Percentiles rank a stretch among this genome's conserved stretches.
These are phyloP conservation scores for Ormyrus pomaceus DNA, from an alignment of 2,888 invertebrate genomes.

Conservation along the genomic window DNA sequence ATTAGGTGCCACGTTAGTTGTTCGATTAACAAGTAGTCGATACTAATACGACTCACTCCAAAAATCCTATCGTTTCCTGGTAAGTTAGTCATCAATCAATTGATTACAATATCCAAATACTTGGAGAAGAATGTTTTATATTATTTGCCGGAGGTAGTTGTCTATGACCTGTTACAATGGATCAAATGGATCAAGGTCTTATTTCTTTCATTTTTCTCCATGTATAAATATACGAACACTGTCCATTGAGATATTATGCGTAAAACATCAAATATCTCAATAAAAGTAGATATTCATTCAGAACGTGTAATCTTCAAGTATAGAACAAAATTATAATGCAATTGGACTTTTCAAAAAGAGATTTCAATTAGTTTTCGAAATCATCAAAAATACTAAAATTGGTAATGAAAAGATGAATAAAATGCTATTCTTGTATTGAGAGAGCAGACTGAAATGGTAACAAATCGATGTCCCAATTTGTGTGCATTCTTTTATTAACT, in stretches of 20 bases:
- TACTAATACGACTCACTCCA: constrained; percentile 66
- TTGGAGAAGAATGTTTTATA: constrained; percentile 43
- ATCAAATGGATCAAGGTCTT: neutral
- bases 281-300: constrained; percentile 23
- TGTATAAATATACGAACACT: constrained; percentile 30
- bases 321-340: constrained; percentile 1
- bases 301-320: constrained; percentile 42
- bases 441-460: constrained; percentile 73
- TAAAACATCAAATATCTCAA: constrained; percentile 19
- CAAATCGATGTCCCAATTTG: constrained; percentile 59
- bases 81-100: constrained; percentile 66
- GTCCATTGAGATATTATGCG: constrained; percentile 28
- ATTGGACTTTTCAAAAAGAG: constrained; percentile 5
- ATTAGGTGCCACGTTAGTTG: constrained; percentile 57
- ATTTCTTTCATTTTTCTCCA: constrained; percentile 47
- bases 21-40: constrained; percentile 56
- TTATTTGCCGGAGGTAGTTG: neutral
- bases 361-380: constrained; percentile 33
- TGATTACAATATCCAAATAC: constrained; percentile 59
- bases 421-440: constrained; percentile 59
- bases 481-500: constrained; percentile 55
- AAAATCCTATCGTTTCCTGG: constrained; percentile 68
- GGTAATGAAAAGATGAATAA: constrained; percentile 36
- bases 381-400: constrained; percentile 31
- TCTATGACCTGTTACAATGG: too few species aligned